These are phyloP conservation scores for Pseudococcus longispinus DNA, from an alignment of 2,888 invertebrate species.

Conservation along the genomic window DNA sequence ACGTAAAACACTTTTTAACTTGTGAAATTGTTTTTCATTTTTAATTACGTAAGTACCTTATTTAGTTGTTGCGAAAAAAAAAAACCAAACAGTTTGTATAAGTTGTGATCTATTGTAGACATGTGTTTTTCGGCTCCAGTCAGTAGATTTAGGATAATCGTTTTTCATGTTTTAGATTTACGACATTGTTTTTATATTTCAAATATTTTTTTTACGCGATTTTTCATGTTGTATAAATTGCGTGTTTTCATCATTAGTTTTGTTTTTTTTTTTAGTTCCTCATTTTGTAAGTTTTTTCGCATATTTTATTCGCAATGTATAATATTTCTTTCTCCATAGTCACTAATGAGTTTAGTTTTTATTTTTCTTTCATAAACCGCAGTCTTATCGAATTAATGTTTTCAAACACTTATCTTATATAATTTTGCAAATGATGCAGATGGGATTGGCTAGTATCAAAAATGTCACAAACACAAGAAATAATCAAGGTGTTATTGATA, in stretches of 20 bases:
- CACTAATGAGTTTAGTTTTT: not conserved
- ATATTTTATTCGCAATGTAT: not conserved
- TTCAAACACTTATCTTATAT: not conserved
- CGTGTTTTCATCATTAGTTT: constrained; percentile 7
- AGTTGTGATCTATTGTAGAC: constrained; percentile 17
- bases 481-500: not conserved
- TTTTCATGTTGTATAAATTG: constrained; percentile 16
- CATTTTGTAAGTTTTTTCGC: not conserved
- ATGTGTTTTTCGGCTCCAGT: not conserved
- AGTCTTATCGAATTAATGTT: not conserved
- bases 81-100: not conserved
- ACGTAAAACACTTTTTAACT: constrained; percentile 6
- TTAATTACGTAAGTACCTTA: not conserved
- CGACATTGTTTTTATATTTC: constrained; percentile 13
- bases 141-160: not conserved
- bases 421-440: not conserved
- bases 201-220: not conserved
- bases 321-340: not conserved
- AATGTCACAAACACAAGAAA: no score
- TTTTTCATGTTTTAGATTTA: constrained; percentile 23
- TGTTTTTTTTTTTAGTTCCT: not conserved
- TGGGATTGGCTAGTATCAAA: not conserved
- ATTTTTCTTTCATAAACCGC: not conserved
- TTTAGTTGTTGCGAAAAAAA: not conserved
- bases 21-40: constrained; percentile 5